Percentiles rank a stretch among this genome's conserved stretches.
phyloP scores from a whole-genome alignment of 2,797 vertebrate genomes.

The Manis pentadactyla region DNA sequence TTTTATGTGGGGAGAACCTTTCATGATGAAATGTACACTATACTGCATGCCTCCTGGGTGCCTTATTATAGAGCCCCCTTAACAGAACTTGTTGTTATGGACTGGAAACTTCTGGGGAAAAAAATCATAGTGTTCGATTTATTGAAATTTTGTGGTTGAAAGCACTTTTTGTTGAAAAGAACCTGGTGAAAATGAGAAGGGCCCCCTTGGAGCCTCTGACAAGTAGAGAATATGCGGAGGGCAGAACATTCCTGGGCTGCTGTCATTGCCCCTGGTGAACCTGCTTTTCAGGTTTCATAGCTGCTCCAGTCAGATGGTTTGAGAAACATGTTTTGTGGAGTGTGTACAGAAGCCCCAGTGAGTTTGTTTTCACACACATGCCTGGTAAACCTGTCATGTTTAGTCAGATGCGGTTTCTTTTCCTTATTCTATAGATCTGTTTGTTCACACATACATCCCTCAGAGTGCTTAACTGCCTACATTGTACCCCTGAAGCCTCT shows the following conservation, averaged over 20 bases:
- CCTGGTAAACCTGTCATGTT: not conserved
- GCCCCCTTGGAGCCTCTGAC: not conserved
- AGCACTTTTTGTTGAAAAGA: slow-evolving; percentile 6
- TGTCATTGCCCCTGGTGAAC: not conserved
- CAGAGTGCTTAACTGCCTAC: not conserved
- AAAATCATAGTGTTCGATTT: not conserved
- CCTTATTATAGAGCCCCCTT: not conserved
- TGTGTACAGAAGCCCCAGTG: not conserved
- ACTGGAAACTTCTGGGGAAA: not conserved
- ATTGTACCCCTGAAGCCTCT: not conserved
- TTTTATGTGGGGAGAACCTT: not conserved
- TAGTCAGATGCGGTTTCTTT: not conserved
- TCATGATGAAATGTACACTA: not conserved
- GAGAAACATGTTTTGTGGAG: not conserved
- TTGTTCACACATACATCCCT: not conserved
- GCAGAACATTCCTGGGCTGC: not conserved
- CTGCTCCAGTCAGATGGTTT: not conserved
- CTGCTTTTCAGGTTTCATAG: not conserved
- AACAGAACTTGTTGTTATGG: not conserved
- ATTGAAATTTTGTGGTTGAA: not conserved
- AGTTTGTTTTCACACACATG: not conserved
- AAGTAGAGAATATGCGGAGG: fast-evolving
- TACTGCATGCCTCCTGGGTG: not conserved
- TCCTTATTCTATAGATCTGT: not conserved
- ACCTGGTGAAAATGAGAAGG: not conserved